These are phyloP conservation scores for Acanthiza pusilla DNA, from an alignment of 2,797 vertebrate genomes.

Conservation along the genomic window DNA sequence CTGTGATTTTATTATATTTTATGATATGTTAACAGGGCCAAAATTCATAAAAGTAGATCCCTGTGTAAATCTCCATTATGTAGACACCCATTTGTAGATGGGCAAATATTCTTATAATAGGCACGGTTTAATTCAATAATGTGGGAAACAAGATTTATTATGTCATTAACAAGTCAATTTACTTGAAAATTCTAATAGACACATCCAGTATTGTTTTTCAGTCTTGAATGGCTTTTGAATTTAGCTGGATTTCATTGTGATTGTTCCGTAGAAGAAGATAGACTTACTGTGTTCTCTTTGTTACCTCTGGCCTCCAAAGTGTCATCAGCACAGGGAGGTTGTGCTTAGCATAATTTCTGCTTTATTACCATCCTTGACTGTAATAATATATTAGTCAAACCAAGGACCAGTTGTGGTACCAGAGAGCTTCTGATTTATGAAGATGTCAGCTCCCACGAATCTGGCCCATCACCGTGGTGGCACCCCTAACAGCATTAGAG, in stretches of 20 bases:
- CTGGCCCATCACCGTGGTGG: slow-evolving; percentile 48
- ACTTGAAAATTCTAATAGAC: neutral
- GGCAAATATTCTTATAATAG: neutral
- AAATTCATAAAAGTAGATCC: neutral
- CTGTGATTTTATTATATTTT: neutral
- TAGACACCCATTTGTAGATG: neutral
- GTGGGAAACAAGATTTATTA: neutral
- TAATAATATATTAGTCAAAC: slow-evolving; percentile 18
- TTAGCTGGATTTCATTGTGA: neutral
- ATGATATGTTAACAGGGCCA: neutral
- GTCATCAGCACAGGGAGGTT: neutral
- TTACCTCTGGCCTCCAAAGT: neutral
- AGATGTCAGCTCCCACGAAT: slow-evolving; percentile 74
- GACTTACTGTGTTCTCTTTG: neutral
- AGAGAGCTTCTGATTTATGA: slow-evolving; percentile 83
- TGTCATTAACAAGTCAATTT: neutral
- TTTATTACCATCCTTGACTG: neutral
- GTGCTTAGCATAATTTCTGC: neutral
- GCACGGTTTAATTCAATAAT: neutral
- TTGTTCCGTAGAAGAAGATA: neutral
- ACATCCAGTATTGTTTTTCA: neutral
- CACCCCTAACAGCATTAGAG: slow-evolving; percentile 81
- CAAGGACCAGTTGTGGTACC: neutral
- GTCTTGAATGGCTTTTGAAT: neutral
- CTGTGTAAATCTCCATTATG: neutral